Evolutionary conservation across 2,888 invertebrate species (phyloP).

Genomic region (Physocephala rufipes): DNA sequence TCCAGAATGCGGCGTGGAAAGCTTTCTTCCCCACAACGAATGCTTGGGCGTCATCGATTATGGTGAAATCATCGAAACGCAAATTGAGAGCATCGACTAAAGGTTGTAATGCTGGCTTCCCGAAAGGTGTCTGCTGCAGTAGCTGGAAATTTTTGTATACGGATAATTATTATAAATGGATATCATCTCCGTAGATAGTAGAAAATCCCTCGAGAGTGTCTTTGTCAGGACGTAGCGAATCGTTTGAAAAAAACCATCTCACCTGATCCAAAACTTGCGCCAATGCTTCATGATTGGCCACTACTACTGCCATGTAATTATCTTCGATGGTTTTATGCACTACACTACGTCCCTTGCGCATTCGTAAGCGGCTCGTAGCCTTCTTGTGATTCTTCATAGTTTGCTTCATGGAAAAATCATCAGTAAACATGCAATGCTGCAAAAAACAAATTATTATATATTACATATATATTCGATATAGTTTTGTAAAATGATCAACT

Average conservation of each 20-base stretch:
- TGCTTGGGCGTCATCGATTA: constrained; percentile 68
- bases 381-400: constrained; percentile 61
- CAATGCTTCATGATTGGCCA: constrained; percentile 89
- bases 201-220: no score
- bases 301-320: constrained; percentile 88
- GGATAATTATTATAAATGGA: no score
- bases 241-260: constrained; percentile 46
- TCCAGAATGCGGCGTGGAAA: constrained; percentile 82
- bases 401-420: constrained; percentile 41
- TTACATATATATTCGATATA: no score
- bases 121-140: constrained; percentile 76
- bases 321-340: constrained; percentile 88
- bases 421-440: no score
- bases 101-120: constrained; percentile 75
- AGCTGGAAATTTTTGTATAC: constrained; percentile 52
- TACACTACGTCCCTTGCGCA: constrained; percentile 82
- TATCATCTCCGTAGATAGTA: no score
- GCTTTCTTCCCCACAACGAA: constrained; percentile 75
- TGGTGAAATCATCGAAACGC: constrained; percentile 77
- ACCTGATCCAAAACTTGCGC: constrained; percentile 91
- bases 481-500: no score
- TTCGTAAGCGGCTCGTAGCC: constrained; percentile 74
- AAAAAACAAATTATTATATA: no score
- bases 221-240: no score
- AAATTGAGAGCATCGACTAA: constrained; percentile 78